Percentiles rank a stretch among this genome's conserved stretches.
Evolutionary conservation across 2,113 vertebrate genomes (phyloP).

Genomic region (Melanerpes formicivorus): DNA sequence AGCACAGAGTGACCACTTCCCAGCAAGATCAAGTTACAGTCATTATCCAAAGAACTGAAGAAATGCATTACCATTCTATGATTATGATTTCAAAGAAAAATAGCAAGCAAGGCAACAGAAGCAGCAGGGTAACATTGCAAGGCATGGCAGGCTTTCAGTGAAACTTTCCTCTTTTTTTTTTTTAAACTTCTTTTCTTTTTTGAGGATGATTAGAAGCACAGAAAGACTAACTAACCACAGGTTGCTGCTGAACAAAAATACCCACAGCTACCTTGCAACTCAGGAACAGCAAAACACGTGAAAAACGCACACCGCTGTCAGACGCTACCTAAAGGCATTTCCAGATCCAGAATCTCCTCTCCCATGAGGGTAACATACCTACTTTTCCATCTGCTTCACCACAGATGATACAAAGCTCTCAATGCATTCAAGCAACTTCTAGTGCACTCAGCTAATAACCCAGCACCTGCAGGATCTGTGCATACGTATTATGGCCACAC

Average conservation of each 20-base stretch:
- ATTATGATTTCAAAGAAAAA: constrained; percentile 3
- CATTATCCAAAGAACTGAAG: constrained; percentile 8
- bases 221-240: background rate
- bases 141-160: background rate
- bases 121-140: background rate
- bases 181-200: background rate
- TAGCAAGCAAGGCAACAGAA: background rate
- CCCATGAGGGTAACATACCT: rapidly evolving
- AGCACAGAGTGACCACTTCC: background rate
- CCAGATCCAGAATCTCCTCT: background rate
- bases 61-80: background rate
- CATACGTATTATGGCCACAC: rapidly evolving
- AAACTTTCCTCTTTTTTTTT: background rate
- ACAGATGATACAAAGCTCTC: background rate
- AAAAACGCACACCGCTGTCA: background rate
- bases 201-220: background rate
- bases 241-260: background rate
- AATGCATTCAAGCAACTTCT: background rate
- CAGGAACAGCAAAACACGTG: background rate
- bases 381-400: background rate
- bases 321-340: background rate
- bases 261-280: background rate
- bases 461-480: background rate
- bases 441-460: background rate
- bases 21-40: background rate